Conservation (phyloP, 2,888 invertebrate genomes). For the Epicampocera succincta region DNA sequence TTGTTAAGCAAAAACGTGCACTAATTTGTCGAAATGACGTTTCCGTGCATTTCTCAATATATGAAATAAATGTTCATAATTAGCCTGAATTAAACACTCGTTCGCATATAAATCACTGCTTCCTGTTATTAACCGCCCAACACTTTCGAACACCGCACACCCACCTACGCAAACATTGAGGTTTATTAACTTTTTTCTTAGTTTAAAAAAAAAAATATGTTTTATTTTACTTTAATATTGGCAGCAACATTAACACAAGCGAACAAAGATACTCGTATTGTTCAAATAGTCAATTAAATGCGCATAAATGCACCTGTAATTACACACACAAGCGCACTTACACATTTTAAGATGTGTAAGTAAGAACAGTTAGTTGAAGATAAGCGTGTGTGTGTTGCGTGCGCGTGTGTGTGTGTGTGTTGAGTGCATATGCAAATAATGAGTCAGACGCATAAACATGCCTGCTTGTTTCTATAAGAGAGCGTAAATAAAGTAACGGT, state of each 20-base stretch:
- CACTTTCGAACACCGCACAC: not conserved
- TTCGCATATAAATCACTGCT: not conserved
- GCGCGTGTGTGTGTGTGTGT: not conserved
- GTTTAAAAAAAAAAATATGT: no score
- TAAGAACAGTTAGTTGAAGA: slow-evolving; percentile 5
- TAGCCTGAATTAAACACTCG: slow-evolving; percentile 1
- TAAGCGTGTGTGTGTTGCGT: not conserved
- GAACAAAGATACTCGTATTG: slow-evolving; percentile 33
- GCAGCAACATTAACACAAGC: slow-evolving; percentile 25
- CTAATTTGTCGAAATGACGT: no score
- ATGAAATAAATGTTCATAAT: not conserved
- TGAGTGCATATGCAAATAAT: slow-evolving; percentile 28
- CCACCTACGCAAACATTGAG: not conserved
- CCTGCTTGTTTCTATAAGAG: slow-evolving; percentile 17
- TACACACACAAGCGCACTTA: not conserved
- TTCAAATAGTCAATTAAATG: slow-evolving; percentile 67
- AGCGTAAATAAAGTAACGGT: slow-evolving; percentile 36
- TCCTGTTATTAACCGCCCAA: slow-evolving; percentile 17
- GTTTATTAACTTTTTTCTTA: not conserved
- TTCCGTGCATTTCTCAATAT: no score
- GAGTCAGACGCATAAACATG: slow-evolving; percentile 4
- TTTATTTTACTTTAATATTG: slow-evolving; percentile 2
- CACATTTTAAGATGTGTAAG: not conserved
- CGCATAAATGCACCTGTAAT: slow-evolving; percentile 43
- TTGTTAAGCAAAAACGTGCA: no score